Conservation (phyloP, 1,140 invertebrate genomes). For the Laodelphax striatellus region DNA sequence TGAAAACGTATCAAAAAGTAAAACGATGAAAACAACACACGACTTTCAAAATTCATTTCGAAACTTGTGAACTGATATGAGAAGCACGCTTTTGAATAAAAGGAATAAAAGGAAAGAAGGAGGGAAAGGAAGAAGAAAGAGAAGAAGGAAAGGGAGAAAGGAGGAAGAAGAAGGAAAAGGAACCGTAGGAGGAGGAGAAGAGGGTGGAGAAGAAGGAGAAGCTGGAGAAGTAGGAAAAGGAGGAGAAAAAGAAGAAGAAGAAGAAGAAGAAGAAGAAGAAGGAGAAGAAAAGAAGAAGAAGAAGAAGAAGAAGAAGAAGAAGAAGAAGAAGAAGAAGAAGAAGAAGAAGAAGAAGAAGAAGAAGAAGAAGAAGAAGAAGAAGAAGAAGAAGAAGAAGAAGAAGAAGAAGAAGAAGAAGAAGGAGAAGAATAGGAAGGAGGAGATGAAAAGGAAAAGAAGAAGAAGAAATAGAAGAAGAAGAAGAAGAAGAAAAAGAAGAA, state of each 20-base stretch:
- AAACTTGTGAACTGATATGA: too few relatives aligned
- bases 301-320: background rate
- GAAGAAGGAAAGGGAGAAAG: background rate
- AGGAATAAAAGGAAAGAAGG: background rate
- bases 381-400: background rate
- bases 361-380: background rate
- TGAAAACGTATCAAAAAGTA: too few relatives aligned
- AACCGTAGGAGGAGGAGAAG: background rate
- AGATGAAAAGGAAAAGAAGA: background rate
- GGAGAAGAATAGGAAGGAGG: too few relatives aligned
- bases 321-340: background rate
- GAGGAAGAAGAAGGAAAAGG: background rate
- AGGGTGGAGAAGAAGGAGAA: background rate
- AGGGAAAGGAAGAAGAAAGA: background rate
- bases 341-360: background rate
- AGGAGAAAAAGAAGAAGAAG: background rate
- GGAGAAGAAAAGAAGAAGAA: too few relatives aligned
- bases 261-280: too few relatives aligned
- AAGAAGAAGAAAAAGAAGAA: too few relatives aligned
- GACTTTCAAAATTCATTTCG: too few relatives aligned
- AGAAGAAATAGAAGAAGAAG: background rate
- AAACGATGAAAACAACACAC: too few relatives aligned
- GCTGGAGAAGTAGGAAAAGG: background rate
- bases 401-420: background rate
- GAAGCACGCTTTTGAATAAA: too few relatives aligned